A percentile compares a stretch with the other conserved stretches of the same genome.
phyloP scores from a whole-genome alignment of 2,113 vertebrate species.

The Oryctolagus cuniculus region DNA sequence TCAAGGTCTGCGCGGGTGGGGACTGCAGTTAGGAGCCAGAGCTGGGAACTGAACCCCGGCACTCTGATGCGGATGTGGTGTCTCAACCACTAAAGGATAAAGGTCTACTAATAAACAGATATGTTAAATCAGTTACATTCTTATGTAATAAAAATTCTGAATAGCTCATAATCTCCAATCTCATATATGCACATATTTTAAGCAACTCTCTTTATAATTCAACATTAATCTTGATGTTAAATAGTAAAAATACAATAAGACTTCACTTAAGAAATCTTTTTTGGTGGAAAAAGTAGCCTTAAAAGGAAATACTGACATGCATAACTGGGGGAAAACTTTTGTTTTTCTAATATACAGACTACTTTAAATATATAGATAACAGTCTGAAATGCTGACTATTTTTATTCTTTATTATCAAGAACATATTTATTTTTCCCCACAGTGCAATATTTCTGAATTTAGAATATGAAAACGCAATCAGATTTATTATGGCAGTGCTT shows the following conservation, averaged over 20 bases:
- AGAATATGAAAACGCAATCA: background rate
- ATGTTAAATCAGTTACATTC: constrained; percentile 26
- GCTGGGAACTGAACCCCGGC: too few species aligned
- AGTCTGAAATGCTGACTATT: constrained; percentile 30
- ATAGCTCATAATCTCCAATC: constrained; percentile 5
- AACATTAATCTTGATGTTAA: constrained; percentile 33
- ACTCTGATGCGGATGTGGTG: too few species aligned
- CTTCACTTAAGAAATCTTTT: constrained; percentile 51
- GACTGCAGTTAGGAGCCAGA: too few species aligned
- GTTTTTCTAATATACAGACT: background rate
- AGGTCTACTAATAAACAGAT: background rate
- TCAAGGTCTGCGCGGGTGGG: too few species aligned
- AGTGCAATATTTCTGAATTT: constrained; percentile 48
- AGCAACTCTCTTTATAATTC: background rate
- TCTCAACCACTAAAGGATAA: too few species aligned
- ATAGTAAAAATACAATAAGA: constrained; percentile 47
- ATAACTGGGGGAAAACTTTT: background rate
- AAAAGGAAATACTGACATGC: constrained; percentile 43
- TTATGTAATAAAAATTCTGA: constrained; percentile 22
- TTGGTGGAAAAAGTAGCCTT: background rate
- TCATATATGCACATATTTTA: constrained; percentile 39
- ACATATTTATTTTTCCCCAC: background rate
- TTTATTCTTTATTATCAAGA: constrained; percentile 46
- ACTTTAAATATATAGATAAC: constrained; percentile 43
- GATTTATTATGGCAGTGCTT: background rate